These are phyloP conservation scores for Ochropleura leucogaster DNA, from an alignment of 2,888 invertebrate species.

Conservation along the genomic window DNA sequence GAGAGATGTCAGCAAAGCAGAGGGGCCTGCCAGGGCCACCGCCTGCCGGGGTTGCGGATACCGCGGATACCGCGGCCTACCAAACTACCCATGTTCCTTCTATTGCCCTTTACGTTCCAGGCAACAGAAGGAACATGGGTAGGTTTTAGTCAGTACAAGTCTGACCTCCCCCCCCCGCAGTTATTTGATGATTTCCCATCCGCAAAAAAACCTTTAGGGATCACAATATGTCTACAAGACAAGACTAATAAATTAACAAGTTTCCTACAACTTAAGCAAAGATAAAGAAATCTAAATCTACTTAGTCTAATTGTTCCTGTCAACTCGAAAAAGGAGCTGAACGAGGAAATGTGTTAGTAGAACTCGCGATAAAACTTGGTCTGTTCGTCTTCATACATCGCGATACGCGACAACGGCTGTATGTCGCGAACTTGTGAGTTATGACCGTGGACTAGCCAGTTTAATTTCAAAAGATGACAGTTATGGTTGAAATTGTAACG, in stretches of 20 bases:
- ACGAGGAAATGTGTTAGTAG: slow-evolving; percentile 31
- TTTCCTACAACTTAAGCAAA: not conserved
- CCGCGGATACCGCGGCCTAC: no score
- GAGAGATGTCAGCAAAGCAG: no score
- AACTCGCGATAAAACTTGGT: slow-evolving; percentile 42
- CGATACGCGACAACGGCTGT: slow-evolving; percentile 17
- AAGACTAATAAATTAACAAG: not conserved
- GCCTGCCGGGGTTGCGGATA: no score
- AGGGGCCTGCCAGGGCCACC: no score
- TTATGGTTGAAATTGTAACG: slow-evolving; percentile 1
- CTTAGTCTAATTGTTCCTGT: slow-evolving; percentile 4
- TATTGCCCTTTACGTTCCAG: no score
- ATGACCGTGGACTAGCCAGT: slow-evolving; percentile 50
- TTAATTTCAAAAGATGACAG: slow-evolving; percentile 38
- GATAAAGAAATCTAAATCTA: slow-evolving; percentile 24
- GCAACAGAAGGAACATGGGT: no score
- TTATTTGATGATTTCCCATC: no score
- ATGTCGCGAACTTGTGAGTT: slow-evolving; percentile 70
- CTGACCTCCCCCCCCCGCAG: no score
- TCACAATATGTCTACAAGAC: no score
- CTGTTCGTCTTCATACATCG: slow-evolving; percentile 28
- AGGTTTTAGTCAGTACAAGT: no score
- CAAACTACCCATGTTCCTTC: no score
- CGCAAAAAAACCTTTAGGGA: not conserved
- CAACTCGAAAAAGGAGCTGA: slow-evolving; percentile 24